These are phyloP conservation scores for Spialia ferax DNA, from an alignment of 2,888 invertebrate species.

Conservation along the genomic window DNA sequence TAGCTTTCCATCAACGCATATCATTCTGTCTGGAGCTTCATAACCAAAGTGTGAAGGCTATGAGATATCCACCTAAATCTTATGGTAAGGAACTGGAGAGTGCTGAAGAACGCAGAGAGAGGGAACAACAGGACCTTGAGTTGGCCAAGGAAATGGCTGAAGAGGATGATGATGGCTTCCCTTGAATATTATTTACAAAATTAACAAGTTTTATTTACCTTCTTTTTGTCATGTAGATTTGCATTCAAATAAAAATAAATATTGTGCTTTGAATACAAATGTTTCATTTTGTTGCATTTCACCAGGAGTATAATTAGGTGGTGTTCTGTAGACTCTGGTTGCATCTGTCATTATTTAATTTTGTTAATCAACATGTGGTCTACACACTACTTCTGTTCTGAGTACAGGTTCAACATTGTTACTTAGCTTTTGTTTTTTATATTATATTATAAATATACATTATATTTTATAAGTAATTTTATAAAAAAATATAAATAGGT, in stretches of 20 bases:
- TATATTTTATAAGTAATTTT: too few relatives aligned
- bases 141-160: conserved; percentile 99
- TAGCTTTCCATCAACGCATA: conserved; percentile 98
- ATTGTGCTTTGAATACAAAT: conserved; percentile 14
- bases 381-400: too few relatives aligned
- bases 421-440: neutral
- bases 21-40: conserved; percentile 99
- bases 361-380: too few relatives aligned
- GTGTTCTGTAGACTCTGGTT: too few relatives aligned
- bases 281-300: conserved; percentile 21
- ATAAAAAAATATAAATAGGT: too few relatives aligned
- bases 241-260: conserved; percentile 27
- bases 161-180: conserved; percentile 98
- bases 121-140: conserved; percentile 99
- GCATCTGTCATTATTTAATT: too few relatives aligned
- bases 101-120: conserved; percentile 97
- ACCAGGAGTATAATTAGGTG: too few relatives aligned
- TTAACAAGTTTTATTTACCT: conserved; percentile 16
- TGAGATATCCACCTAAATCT: conserved; percentile 99
- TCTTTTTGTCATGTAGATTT: conserved; percentile 21
- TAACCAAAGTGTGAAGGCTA: conserved; percentile 99
- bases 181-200: conserved; percentile 57
- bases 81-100: conserved; percentile 99
- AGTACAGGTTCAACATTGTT: too few relatives aligned
- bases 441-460: neutral